Evolutionary conservation across 2,888 invertebrate species (phyloP).

Genomic region (Strigamia maritima): DNA sequence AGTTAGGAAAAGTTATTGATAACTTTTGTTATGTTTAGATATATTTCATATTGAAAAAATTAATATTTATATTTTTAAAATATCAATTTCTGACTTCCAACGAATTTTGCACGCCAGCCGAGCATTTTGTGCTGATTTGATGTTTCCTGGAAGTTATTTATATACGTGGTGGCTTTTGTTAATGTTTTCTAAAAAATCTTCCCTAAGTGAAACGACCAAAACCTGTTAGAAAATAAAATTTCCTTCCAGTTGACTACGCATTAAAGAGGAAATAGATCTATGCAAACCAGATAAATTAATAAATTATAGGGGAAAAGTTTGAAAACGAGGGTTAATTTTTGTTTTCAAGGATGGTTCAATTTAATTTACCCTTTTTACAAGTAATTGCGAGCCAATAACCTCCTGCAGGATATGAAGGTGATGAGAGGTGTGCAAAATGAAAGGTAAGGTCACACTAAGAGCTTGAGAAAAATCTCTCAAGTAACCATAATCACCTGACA

Average conservation of each 20-base stretch:
- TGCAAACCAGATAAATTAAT: no score
- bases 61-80: not conserved
- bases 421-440: constrained; percentile 16
- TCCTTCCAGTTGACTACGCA: no score
- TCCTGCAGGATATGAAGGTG: constrained; percentile 10
- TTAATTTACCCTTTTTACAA: not conserved
- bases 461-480: constrained; percentile 20
- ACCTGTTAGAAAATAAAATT: no score
- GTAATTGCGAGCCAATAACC: not conserved
- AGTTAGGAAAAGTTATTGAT: no score
- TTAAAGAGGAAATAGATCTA: no score
- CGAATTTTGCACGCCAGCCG: not conserved
- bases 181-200: not conserved
- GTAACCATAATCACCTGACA: constrained; percentile 26
- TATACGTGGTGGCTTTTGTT: not conserved
- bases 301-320: no score
- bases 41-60: no score
- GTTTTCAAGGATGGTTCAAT: not conserved
- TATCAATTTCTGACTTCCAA: not conserved
- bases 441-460: constrained; percentile 29
- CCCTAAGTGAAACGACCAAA: no score
- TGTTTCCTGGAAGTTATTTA: constrained; percentile 10
- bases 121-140: not conserved
- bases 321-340: no score
- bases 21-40: no score